These are phyloP conservation scores for Macropodus opercularis DNA, from an alignment of 2,797 vertebrate species.

Conservation along the genomic window DNA sequence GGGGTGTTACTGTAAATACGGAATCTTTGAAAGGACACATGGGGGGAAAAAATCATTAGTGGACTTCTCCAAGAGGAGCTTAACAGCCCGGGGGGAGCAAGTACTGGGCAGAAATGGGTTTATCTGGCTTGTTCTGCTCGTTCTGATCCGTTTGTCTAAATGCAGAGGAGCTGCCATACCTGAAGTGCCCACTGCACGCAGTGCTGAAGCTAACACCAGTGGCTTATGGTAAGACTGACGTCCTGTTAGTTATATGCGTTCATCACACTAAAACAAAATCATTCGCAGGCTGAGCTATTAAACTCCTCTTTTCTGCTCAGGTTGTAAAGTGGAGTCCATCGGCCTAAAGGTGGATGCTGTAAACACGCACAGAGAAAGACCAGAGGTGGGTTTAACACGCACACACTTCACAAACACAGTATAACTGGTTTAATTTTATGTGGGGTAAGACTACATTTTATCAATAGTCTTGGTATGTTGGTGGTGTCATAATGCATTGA, in stretches of 20 bases:
- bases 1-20: neutral
- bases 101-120: neutral
- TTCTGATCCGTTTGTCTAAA: slow-evolving; percentile 17
- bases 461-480: too few relatives aligned
- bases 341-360: slow-evolving; percentile 87
- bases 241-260: neutral
- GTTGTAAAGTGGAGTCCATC: slow-evolving; percentile 90
- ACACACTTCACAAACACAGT: slow-evolving; percentile 52
- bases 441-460: neutral
- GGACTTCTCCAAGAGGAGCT: neutral
- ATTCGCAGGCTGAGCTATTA: slow-evolving; percentile 1
- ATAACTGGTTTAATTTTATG: neutral
- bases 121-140: neutral
- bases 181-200: slow-evolving; percentile 95
- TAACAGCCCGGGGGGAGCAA: neutral
- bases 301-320: slow-evolving; percentile 61
- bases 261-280: too few relatives aligned
- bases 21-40: neutral
- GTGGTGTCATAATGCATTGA: neutral
- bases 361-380: slow-evolving; percentile 87
- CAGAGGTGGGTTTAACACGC: slow-evolving; percentile 79
- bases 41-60: neutral
- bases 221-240: slow-evolving; percentile 88
- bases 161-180: slow-evolving; percentile 94
- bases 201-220: slow-evolving; percentile 96